Percentiles rank a stretch among this genome's conserved stretches.
Evolutionary conservation across 1,140 invertebrate species (phyloP).

Genomic region (Caenorhabditis brenneri): DNA sequence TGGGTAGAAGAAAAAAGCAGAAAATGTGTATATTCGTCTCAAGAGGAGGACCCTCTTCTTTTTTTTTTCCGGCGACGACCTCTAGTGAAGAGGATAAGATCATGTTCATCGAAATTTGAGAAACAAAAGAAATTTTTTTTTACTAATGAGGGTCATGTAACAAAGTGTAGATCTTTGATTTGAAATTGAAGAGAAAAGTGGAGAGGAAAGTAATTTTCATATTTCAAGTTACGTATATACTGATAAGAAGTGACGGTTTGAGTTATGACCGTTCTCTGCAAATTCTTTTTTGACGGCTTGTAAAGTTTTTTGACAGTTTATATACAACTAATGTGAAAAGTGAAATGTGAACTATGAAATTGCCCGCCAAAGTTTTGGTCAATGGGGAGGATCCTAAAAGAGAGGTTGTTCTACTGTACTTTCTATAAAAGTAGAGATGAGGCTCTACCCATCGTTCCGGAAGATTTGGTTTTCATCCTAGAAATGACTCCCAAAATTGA

Average conservation of each 20-base stretch:
- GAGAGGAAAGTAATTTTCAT: background rate
- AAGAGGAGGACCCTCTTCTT: slow-evolving; percentile 13
- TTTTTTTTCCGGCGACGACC: background rate
- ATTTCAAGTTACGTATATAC: background rate
- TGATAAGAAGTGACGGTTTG: slow-evolving; percentile 15
- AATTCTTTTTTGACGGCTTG: background rate
- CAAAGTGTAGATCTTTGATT: slow-evolving; percentile 1
- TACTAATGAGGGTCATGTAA: slow-evolving; percentile 12
- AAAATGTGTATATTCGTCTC: slow-evolving; percentile 24
- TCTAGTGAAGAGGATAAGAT: slow-evolving; percentile 18
- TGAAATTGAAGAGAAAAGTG: background rate
- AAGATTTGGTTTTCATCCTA: background rate
- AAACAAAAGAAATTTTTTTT: background rate
- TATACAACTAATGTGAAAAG: background rate
- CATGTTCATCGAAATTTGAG: slow-evolving; percentile 39
- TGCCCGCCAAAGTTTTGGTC: background rate
- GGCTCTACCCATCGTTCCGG: background rate
- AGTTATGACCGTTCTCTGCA: slow-evolving; percentile 16
- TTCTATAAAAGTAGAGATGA: background rate
- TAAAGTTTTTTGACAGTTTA: background rate
- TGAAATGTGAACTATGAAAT: slow-evolving; percentile 15
- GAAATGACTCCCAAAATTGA: background rate
- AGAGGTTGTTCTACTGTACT: no score
- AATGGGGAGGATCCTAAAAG: background rate
- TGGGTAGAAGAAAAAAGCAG: background rate